Base-by-base conservation (phyloP, 2,797 vertebrate species). In the Craterocephalus amniculus region DNA sequence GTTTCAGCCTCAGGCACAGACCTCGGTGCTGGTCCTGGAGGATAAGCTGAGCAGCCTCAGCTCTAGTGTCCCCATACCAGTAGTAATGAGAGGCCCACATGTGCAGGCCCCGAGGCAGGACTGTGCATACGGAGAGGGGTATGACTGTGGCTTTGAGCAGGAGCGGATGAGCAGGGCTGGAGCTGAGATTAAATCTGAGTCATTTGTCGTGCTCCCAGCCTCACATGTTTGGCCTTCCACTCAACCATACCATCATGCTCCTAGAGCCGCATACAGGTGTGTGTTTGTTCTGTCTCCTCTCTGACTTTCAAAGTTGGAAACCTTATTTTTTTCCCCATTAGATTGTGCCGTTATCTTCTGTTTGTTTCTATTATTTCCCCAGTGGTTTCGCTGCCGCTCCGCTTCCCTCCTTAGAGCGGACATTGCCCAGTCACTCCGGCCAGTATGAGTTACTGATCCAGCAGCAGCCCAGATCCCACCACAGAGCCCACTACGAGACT, bases 401-500 rank as follows among this genome's bases (percentile, higher is more conserved):
- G 0, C 93, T 97, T 1, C 96, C 96, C 0, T 93, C 95, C 0
- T 93, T 98, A 0, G 97, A 99, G 86, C 96, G 97, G 95, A 86
- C 93, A 0, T 88, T 98, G 18, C 92, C 93, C 84, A 95, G 88
- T 81, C 93, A 95, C 81, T 88, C 91, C 0, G 93, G 92, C 26
- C 95, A 95, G 34, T 98, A 96, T 0, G 95, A 98, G 85, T 93
- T 99, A 27, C 84, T 92, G 13, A 95, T 99, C 4, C 96, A 96
- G 67, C 95, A 97, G 13, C 96, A 98, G 77, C 97, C 97, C 10
- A 96, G 95, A 80, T 95, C 96, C 0, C 96, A 98, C 67, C 97
- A 99, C 89, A 95, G 97, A 27, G 97, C 97, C 0, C 97, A 99
- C 81, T 99, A 99, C 4, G 97, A 99, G 94, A 99, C 97, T 0